Evolutionary conservation across 2,113 vertebrate species (phyloP).

Genomic region (Catharus fuscescens): DNA sequence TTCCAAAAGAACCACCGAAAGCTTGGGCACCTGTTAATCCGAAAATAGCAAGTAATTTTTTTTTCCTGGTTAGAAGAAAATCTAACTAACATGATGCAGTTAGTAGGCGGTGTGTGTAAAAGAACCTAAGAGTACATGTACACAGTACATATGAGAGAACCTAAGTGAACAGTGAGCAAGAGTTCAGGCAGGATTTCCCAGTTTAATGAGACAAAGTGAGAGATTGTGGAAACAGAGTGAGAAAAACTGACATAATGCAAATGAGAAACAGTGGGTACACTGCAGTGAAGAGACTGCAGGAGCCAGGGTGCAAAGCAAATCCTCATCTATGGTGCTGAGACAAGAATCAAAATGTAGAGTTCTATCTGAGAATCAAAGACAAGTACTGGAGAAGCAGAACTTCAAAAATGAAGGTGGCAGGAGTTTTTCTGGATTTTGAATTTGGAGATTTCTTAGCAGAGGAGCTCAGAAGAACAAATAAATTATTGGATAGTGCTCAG

Average conservation of each 20-base stretch:
- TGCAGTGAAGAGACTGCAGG: neutral
- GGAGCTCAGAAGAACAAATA: neutral
- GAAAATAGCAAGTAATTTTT: neutral
- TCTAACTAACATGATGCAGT: fast-evolving
- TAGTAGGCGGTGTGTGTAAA: neutral
- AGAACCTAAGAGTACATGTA: neutral
- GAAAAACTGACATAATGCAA: neutral
- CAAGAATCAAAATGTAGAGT: neutral
- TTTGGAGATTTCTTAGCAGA: neutral
- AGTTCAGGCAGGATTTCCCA: neutral
- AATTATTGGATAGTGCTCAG: neutral
- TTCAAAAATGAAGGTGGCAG: neutral
- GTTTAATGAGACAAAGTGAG: neutral
- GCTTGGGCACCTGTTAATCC: neutral
- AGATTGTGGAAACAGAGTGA: neutral
- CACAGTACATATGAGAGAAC: neutral
- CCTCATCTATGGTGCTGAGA: neutral
- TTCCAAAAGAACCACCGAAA: neutral
- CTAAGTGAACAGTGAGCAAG: neutral
- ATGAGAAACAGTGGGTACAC: fast-evolving
- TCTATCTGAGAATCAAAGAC: neutral
- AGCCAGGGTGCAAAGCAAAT: neutral
- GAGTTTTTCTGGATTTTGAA: neutral
- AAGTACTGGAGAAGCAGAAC: neutral
- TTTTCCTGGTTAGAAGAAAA: neutral